Conservation (phyloP, 2,888 invertebrate species). For the Philaethria dido region DNA sequence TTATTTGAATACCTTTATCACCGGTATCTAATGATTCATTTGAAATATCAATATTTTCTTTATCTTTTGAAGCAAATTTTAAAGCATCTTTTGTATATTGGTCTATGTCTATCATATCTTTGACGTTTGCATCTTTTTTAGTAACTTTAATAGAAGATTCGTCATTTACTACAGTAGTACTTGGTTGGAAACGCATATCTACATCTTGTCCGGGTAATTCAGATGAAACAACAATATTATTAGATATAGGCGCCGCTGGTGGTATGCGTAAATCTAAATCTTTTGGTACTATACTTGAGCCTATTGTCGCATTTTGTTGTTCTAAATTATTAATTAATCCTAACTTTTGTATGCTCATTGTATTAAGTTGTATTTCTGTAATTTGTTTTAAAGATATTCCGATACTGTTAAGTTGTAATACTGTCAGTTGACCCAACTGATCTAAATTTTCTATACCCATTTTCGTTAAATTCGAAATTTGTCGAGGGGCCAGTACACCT, state of each 20-base stretch:
- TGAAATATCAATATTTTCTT: conserved; percentile 75
- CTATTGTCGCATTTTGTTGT: conserved; percentile 58
- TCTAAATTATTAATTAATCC: conserved; percentile 71
- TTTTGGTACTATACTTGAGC: conserved; percentile 57
- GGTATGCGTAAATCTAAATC: conserved; percentile 79
- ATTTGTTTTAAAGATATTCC: conserved; percentile 85
- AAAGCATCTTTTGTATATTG: conserved; percentile 82
- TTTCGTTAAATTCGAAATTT: conserved; percentile 84
- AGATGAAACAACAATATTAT: conserved; percentile 54
- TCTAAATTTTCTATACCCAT: conserved; percentile 85
- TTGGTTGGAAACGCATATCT: conserved; percentile 78
- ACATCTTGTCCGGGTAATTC: conserved; percentile 75
- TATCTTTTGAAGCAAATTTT: conserved; percentile 78
- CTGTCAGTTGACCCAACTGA: conserved; percentile 84
- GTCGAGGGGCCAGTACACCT: conserved; percentile 81
- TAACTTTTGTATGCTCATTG: conserved; percentile 83
- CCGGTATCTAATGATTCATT: conserved; percentile 65
- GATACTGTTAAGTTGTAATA: conserved; percentile 84
- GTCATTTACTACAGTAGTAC: conserved; percentile 52
- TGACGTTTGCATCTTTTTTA: conserved; percentile 60
- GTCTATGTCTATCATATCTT: conserved; percentile 79
- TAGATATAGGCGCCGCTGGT: conserved; percentile 60
- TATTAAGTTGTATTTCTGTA: conserved; percentile 85
- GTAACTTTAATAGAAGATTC: conserved; percentile 50
- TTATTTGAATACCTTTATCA: conserved; percentile 58